Evolutionary conservation across 2,888 invertebrate species (phyloP).

Genomic region (Ichneumoninae sp.): DNA sequence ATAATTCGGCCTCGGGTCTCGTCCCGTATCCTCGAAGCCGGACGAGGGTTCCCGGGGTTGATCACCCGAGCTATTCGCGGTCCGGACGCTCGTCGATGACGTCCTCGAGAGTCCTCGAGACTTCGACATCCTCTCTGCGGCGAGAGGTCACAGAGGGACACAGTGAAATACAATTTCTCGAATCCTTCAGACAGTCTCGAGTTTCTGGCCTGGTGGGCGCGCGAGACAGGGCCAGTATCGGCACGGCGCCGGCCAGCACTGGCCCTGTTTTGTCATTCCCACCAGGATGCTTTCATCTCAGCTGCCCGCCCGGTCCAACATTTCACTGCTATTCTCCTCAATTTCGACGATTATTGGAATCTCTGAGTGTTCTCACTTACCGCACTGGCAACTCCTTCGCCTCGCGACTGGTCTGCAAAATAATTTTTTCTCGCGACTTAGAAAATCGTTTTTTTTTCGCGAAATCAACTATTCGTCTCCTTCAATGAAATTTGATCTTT

Average conservation of each 20-base stretch:
- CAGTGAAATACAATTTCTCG: neutral
- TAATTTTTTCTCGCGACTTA: neutral
- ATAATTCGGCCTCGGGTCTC: slow-evolving; percentile 12
- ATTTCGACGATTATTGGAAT: slow-evolving; percentile 18
- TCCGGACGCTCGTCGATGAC: slow-evolving; percentile 34
- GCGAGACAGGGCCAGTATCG: too few species aligned
- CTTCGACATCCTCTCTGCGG: slow-evolving; percentile 35
- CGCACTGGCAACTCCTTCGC: neutral
- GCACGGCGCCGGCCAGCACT: too few species aligned
- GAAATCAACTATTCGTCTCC: too few species aligned
- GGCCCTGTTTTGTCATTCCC: too few species aligned
- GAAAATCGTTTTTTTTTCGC: neutral
- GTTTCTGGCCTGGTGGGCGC: neutral
- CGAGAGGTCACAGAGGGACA: neutral
- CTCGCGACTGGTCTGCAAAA: neutral
- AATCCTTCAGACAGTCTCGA: neutral
- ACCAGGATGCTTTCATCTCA: neutral
- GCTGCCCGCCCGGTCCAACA: neutral
- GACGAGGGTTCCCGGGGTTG: slow-evolving; percentile 28
- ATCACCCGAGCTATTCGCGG: slow-evolving; percentile 26
- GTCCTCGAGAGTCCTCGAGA: slow-evolving; percentile 24
- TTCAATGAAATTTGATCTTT: too few species aligned
- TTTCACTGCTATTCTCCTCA: neutral
- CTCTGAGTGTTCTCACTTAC: neutral
- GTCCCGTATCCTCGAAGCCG: slow-evolving; percentile 12